phyloP scores from a whole-genome alignment of 1,140 invertebrate genomes.

The Rhopalosiphum padi region DNA sequence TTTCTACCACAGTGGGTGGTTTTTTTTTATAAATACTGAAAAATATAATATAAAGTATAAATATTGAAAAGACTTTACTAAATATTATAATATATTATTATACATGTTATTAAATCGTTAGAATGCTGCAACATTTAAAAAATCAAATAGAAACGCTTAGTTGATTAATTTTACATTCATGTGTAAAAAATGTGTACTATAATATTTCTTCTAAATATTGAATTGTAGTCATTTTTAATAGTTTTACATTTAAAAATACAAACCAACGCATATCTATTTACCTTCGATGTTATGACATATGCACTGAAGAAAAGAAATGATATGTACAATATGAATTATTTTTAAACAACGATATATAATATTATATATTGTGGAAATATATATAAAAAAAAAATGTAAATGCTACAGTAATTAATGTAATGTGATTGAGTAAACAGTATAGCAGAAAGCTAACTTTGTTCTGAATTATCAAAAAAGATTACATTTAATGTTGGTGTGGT shows the following conservation, averaged over 20 bases:
- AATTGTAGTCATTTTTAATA: too few species aligned
- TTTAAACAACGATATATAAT: not conserved
- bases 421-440: not conserved
- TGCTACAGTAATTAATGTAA: not conserved
- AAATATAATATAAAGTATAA: not conserved
- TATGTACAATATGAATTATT: too few species aligned
- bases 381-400: not conserved
- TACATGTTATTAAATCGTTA: not conserved
- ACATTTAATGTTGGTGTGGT: not conserved
- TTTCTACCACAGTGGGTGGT: not conserved
- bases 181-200: too few species aligned
- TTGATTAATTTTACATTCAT: too few species aligned
- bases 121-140: too few species aligned
- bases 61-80: not conserved
- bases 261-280: too few species aligned
- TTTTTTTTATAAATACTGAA: not conserved
- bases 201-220: too few species aligned
- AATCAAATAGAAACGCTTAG: too few species aligned
- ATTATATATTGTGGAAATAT: not conserved
- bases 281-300: too few species aligned
- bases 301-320: not conserved
- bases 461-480: not conserved
- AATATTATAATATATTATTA: not conserved
- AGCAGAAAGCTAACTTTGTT: not conserved
- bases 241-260: too few species aligned